phyloP scores from a whole-genome alignment of 2,797 vertebrate genomes.

The Chrosomus eos region DNA sequence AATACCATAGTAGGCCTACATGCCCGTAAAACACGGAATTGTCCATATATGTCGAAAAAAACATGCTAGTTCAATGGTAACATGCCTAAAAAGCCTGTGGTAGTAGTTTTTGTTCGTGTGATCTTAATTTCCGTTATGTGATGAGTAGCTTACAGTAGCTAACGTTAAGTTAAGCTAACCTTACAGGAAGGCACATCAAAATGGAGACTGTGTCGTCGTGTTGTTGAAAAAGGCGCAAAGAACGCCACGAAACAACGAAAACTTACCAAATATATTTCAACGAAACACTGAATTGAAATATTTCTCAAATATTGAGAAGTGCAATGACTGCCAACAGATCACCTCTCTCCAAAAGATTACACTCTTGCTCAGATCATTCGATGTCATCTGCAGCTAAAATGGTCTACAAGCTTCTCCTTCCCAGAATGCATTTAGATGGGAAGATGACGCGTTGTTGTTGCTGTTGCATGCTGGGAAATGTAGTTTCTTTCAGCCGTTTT shows the following conservation, averaged over 20 bases:
- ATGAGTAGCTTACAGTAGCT: too few relatives aligned
- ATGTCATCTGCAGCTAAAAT: conserved; percentile 55
- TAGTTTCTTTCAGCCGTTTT: not conserved
- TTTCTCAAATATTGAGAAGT: not conserved
- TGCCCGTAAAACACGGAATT: too few relatives aligned
- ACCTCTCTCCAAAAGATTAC: not conserved
- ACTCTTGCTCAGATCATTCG: not conserved
- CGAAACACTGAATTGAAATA: not conserved
- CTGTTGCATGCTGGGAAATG: conserved; percentile 45
- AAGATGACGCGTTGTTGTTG: not conserved
- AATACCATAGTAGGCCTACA: too few relatives aligned
- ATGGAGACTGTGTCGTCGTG: conserved; percentile 42
- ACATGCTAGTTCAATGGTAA: not conserved
- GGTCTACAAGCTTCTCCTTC: conserved; percentile 75
- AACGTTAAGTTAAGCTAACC: too few relatives aligned
- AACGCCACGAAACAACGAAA: not conserved
- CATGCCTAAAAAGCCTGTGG: not conserved
- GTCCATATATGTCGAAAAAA: too few relatives aligned
- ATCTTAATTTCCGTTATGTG: not conserved
- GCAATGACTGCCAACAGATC: not conserved
- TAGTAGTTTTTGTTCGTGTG: not conserved
- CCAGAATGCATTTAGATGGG: conserved; percentile 70
- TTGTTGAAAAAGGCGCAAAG: not conserved
- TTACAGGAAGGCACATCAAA: conserved; percentile 34
- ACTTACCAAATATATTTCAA: conserved; percentile 45